phyloP scores from a whole-genome alignment of 2,113 vertebrate species.

The Oryzias javanicus region DNA sequence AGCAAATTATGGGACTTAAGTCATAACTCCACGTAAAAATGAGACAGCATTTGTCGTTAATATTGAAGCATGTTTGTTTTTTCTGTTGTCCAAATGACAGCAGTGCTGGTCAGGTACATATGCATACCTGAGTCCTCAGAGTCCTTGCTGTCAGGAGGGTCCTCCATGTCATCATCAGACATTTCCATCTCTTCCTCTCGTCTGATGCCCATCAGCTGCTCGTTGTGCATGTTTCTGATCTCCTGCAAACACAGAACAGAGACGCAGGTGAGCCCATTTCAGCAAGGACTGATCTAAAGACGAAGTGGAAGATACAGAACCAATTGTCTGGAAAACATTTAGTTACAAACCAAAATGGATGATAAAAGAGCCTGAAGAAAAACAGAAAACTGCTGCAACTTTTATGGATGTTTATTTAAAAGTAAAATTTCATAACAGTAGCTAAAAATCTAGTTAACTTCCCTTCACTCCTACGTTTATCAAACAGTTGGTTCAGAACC shows the following conservation, averaged over 20 bases:
- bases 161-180: slow-evolving; percentile 95
- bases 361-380: no score
- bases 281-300: slow-evolving; percentile 6
- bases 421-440: no score
- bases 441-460: no score
- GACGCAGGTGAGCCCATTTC: slow-evolving; percentile 5
- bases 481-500: no score
- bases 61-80: slow-evolving; percentile 3
- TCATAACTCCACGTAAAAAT: no score
- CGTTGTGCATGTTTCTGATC: slow-evolving; percentile 94
- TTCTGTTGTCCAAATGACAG: slow-evolving; percentile 17
- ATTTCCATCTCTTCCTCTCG: slow-evolving; percentile 98
- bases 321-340: no score
- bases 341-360: no score
- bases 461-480: no score
- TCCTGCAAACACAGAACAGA: slow-evolving; percentile 78
- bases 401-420: no score
- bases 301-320: not conserved
- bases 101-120: slow-evolving; percentile 15
- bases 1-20: slow-evolving; percentile 34
- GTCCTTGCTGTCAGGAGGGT: slow-evolving; percentile 84
- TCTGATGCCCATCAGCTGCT: slow-evolving; percentile 96
- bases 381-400: no score
- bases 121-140: slow-evolving; percentile 87
- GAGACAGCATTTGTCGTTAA: no score